phyloP scores from a whole-genome alignment of 2,113 vertebrate species.

The Heterochromis multidens region DNA sequence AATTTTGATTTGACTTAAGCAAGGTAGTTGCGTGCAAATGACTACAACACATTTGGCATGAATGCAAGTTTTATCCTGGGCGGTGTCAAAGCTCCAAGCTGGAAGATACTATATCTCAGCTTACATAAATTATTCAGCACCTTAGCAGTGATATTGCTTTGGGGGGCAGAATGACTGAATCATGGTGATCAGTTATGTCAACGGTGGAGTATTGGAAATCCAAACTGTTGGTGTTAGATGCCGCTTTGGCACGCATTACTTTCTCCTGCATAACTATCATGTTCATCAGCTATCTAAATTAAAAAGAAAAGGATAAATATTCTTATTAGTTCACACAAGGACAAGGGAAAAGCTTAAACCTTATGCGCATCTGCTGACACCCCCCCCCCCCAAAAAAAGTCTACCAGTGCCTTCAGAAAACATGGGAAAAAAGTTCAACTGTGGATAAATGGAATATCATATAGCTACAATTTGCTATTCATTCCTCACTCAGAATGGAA shows the following conservation, averaged over 20 bases:
- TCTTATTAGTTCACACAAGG: neutral
- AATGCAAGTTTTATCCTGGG: neutral
- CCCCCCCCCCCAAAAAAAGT: neutral
- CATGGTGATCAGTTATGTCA: constrained; percentile 46
- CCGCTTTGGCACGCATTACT: neutral
- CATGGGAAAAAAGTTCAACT: neutral
- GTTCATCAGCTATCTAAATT: neutral
- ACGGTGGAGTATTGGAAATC: constrained; percentile 14
- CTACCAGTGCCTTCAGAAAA: neutral
- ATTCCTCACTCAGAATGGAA: constrained; percentile 3
- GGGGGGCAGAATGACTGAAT: constrained; percentile 45
- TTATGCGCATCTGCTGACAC: neutral
- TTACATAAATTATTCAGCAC: constrained; percentile 62
- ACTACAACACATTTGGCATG: neutral
- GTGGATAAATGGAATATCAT: neutral
- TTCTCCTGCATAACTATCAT: neutral
- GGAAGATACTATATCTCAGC: constrained; percentile 38
- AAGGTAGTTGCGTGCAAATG: neutral
- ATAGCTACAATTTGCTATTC: neutral
- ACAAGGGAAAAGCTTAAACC: neutral
- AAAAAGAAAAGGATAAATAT: neutral
- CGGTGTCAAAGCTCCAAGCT: neutral
- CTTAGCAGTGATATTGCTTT: constrained; percentile 41
- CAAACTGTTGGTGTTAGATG: constrained; percentile 11
- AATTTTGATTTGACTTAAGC: neutral